Base-by-base conservation (phyloP, 2,888 invertebrate genomes). In the Bellardia bayeri region DNA sequence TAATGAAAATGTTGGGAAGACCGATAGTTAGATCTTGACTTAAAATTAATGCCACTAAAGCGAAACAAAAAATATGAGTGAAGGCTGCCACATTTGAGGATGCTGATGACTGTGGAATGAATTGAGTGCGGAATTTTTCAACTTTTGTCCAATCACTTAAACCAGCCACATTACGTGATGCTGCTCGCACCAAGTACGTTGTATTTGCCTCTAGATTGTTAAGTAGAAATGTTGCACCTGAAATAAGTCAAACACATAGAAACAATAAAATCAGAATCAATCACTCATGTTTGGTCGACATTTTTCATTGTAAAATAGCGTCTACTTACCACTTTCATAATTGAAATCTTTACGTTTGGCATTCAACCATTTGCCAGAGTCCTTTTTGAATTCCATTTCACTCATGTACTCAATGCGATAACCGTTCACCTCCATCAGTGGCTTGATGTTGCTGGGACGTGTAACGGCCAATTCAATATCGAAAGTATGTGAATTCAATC, bases 91-190 rank as follows among this genome's bases (percentile, higher is more conserved):
- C 30, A 58, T 45, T 74, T 64, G 68, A 83, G n/a, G 91, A 90
- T 0, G 90, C 64, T 0, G 90, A 89, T 3, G 92, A 91, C 4
- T 92, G 93, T 75, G 93, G 93, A 85, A 92, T 92, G 8, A 93
- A 92, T 33, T 92, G 89, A 3, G 94, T 94, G 82, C 86, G 91
- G 88, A 93, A 93, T 86, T 91, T 91, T 87, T 92, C 92, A 68
- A 92, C 92, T 71, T 90, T 91, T 56, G 93, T 93, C 89, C 91
- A 94, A 88, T 94, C 93, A 87, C 94, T 94, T 78, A 94, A 91
- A n/a, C 95, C 95, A 11, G 95, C 95, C 30, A 93, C 91, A 90
- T 95, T 95, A 79, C 93, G 93, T 2, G 95, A 94, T 45, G 95
- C 95, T 1, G 94, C 95, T 74, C 94, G 92, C 85, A 95, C 93